Percentiles rank a stretch among this genome's conserved stretches.
Conservation (phyloP, 2,113 vertebrate genomes). For the Polypterus senegalus region DNA sequence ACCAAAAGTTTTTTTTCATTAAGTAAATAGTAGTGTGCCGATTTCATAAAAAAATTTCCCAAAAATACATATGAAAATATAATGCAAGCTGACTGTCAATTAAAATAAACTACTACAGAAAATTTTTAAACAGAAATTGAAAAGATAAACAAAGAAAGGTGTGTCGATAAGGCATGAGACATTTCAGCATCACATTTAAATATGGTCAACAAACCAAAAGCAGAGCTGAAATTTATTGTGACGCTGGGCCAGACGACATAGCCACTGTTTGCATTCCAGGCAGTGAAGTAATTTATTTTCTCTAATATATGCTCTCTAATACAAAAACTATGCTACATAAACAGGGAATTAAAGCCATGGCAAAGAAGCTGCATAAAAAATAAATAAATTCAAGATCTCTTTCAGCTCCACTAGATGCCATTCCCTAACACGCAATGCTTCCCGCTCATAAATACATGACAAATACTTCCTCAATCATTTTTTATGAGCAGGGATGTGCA, state of each 20-base stretch:
- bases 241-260: constrained; percentile 29
- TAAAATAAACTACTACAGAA: neutral
- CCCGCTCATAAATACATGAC: constrained; percentile 97
- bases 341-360: constrained; percentile 52
- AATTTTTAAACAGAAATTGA: too few relatives aligned
- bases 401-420: constrained; percentile 75
- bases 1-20: too few relatives aligned
- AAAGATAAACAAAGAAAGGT: too few relatives aligned
- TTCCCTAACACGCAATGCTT: constrained; percentile 86
- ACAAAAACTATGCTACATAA: constrained; percentile 47
- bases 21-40: too few relatives aligned
- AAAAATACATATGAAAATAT: constrained; percentile 15
- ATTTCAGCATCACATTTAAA: too few relatives aligned
- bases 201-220: too few relatives aligned
- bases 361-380: constrained; percentile 45
- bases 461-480: constrained; percentile 98
- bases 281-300: constrained; percentile 39
- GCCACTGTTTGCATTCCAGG: constrained; percentile 39
- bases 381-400: constrained; percentile 58
- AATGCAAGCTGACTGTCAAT: neutral
- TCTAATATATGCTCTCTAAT: constrained; percentile 10
- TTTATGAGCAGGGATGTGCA: constrained; percentile 97
- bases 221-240: constrained; percentile 3
- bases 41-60: constrained; percentile 18
- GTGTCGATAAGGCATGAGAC: too few relatives aligned